A percentile compares a stretch with the other conserved stretches of the same genome.
Conservation (phyloP, 1,140 invertebrate genomes). For the Vanessa atalanta region DNA sequence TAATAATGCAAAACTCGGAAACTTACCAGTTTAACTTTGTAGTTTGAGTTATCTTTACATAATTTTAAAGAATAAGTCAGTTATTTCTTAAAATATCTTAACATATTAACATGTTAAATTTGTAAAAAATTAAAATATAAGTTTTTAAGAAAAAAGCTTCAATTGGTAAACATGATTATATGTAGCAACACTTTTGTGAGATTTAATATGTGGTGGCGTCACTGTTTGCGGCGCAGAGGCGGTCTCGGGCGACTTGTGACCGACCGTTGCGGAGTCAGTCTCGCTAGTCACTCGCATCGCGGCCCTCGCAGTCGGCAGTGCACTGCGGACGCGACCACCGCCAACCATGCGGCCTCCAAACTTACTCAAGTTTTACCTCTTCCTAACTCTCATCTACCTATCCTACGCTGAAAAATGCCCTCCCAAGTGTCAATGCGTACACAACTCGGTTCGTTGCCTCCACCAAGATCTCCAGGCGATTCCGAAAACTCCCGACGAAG, state of each 20-base stretch:
- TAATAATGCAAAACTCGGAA: too few relatives aligned
- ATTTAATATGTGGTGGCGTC: slow-evolving; percentile 22
- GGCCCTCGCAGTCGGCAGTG: slow-evolving; percentile 25
- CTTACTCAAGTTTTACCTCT: slow-evolving; percentile 47
- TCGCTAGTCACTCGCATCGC: slow-evolving; percentile 28
- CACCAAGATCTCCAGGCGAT: slow-evolving; percentile 60
- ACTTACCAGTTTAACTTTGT: too few relatives aligned
- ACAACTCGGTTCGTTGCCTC: slow-evolving; percentile 58
- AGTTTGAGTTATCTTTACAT: too few relatives aligned
- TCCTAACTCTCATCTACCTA: slow-evolving; percentile 47
- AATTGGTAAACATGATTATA: neutral
- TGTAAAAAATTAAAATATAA: neutral
- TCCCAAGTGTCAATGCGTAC: slow-evolving; percentile 58
- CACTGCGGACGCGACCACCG: slow-evolving; percentile 27
- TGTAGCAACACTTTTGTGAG: slow-evolving; percentile 20
- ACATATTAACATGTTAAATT: neutral
- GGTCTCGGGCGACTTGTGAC: slow-evolving; percentile 12
- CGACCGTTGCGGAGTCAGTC: slow-evolving; percentile 10
- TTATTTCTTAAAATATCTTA: neutral
- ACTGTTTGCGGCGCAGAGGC: slow-evolving; percentile 13
- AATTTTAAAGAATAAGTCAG: too few relatives aligned
- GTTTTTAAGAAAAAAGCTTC: too few relatives aligned
- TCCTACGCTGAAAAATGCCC: slow-evolving; percentile 52
- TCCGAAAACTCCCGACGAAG: slow-evolving; percentile 56
- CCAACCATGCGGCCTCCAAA: slow-evolving; percentile 39